Conservation (phyloP, 2,113 vertebrate genomes). For the Chloebia gouldiae region DNA sequence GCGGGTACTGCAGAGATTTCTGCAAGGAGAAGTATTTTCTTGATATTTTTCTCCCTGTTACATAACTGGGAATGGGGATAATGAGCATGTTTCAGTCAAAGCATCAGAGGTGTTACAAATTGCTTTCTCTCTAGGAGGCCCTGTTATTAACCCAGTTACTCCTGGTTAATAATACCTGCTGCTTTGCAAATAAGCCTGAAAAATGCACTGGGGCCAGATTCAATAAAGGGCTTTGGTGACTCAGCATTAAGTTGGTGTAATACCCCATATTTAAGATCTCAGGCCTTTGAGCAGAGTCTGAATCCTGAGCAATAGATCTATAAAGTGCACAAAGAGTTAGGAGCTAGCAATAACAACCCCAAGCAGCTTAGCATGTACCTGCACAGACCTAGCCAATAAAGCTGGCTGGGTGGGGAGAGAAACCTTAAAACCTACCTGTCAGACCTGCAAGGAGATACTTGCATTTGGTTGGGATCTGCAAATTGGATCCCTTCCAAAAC, state of each 20-base stretch:
- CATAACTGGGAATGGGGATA: conserved; percentile 5
- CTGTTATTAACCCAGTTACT: conserved; percentile 62
- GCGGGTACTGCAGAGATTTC: background rate
- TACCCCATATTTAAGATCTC: background rate
- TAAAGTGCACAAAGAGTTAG: background rate
- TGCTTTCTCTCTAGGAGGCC: conserved; percentile 49
- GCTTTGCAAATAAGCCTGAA: conserved; percentile 33
- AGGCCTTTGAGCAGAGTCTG: conserved; percentile 8
- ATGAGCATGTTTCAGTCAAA: conserved; percentile 25
- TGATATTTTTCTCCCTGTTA: background rate
- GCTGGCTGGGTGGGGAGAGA: background rate
- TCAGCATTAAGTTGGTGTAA: background rate
- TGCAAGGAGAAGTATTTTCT: background rate
- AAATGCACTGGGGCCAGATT: conserved; percentile 34
- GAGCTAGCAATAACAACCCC: background rate
- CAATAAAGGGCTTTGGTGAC: conserved; percentile 36
- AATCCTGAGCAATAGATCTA: conserved; percentile 14
- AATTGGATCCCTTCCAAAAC: background rate
- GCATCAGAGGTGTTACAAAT: conserved; percentile 49
- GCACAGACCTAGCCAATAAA: background rate
- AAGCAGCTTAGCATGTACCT: background rate
- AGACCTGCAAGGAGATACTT: background rate
- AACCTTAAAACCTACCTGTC: background rate
- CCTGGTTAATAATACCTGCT: conserved; percentile 41
- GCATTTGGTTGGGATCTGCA: background rate